Base-by-base conservation (phyloP, 2,113 vertebrate species). In the Picathartes gymnocephalus region DNA sequence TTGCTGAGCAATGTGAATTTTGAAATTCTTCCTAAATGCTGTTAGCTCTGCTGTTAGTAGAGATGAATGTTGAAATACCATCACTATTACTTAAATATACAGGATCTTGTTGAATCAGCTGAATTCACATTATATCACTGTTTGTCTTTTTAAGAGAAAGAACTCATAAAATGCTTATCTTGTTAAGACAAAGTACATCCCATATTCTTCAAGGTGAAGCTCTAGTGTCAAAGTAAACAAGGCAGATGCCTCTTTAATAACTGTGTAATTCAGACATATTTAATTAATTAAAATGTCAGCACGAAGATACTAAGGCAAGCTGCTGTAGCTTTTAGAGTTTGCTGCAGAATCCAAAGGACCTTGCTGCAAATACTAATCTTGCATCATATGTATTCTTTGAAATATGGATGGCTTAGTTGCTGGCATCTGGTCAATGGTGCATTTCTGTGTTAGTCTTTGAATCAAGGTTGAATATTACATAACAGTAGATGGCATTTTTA, bases 211-310 rank as follows among this genome's bases (percentile, higher is more conserved):
- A 88, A 86, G 88, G 69, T 95, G 82, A 92, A 81, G 57, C 15
- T 92, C 53, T 42, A 68, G 65, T 71, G n/a, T 92, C 72, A 88
- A 88, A 93, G 47, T 79, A 92, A 92, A 93, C 35, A 86, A 92
- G 69, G 37, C n/a, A 94, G 76, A 74, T 90, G 48, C 35, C 65
- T 94, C 86, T 90, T 86, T 92, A 93, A 70, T 93, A 94, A 56
- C 56, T n/a, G 7, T 68, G 47, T 78, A 76, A 83, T 95, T 96
- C 72, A 81, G 51, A 83, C 81, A 64, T 94, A 95, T 94, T 94
- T 93, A 95, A 94, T 95, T 88, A 91, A 88, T 96, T 95, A 86
- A 78, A 92, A 71, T 57, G 7, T 88, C 79, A 78, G 47, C 42
- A 71, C 0, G 6, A 78, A 74, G 56, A 86, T 33, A 64, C 61